Base-by-base conservation (phyloP, 1,140 invertebrate species). In the Drosophila pectinifera region DNA sequence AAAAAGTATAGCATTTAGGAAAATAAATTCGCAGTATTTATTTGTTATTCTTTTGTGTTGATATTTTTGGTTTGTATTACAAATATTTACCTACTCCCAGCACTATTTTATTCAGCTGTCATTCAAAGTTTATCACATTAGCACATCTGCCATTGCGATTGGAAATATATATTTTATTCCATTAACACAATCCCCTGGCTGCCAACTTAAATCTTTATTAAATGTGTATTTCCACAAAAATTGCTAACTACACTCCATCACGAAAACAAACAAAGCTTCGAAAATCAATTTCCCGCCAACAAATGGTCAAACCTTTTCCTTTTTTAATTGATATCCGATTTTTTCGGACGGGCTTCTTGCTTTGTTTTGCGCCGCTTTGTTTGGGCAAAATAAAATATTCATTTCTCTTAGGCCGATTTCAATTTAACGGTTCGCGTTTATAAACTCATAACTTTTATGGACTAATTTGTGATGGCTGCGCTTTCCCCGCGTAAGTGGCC, bases 391-490 rank as follows among this genome's bases (percentile, higher is more conserved):
- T 67, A 34, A 77, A 69, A 69, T 77, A 77, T 77, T 77, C 49
- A 77, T 81, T 78, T 78, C 45, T 18, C 51, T 70, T 22, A 63
- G 58, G 72, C 41, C 53, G 57, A 63, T 78, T 70, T 62, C 42
- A 56, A 67, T 78, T 61, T 56, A 53, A 75, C 77, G 62, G 61
- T 48, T 80, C 56, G 67, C 77, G 77, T 74, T 74, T 62, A 74
- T 73, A 67, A 81, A 63, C 61, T 62, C 68, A 82, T 73, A 73
- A 82, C 68, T 68, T 83, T 82, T 75, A 48, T 55, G 61, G 45
- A 80, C 41, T 62, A 58, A 67, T 73, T 78, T 82, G 41, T 54
- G 58, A 72, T 64, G 55, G 73, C 61, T 68, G 28, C 42, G 53
- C 13, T 26, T 42, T 14, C 14, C 24, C 51, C 24, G 13, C 7